These are phyloP conservation scores for Erythrolamprus reginae DNA, from an alignment of 2,113 vertebrate genomes.

Conservation along the genomic window DNA sequence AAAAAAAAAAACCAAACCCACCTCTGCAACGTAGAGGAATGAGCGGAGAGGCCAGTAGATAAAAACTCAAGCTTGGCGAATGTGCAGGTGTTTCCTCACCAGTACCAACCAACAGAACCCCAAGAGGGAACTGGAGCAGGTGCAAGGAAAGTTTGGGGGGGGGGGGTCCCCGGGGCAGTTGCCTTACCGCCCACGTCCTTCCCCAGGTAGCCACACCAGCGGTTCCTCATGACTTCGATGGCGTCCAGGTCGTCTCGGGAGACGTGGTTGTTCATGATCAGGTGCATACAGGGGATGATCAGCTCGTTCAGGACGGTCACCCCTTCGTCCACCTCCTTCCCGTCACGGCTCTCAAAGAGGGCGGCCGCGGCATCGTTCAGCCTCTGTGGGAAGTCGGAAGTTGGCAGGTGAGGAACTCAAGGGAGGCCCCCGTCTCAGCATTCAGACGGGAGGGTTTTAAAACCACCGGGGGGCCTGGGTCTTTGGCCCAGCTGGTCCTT, in stretches of 20 bases:
- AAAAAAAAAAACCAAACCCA: too few species aligned
- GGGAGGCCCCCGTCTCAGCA: too few species aligned
- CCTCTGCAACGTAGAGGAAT: neutral
- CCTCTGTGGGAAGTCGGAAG: constrained; percentile 63
- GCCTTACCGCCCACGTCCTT: constrained; percentile 87
- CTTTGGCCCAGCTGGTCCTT: neutral
- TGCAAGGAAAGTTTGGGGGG: neutral
- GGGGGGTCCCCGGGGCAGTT: fast-evolving
- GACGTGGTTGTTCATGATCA: constrained; percentile 77
- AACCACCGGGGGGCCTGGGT: neutral
- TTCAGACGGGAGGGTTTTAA: neutral
- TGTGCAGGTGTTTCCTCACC: too few species aligned
- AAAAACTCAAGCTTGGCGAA: neutral
- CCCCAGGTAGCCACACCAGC: constrained; percentile 91
- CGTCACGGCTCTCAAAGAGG: constrained; percentile 81
- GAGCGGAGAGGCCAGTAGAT: neutral
- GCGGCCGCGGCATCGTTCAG: constrained; percentile 82
- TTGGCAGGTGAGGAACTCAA: fast-evolving
- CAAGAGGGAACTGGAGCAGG: neutral
- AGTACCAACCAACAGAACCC: neutral
- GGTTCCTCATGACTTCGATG: constrained; percentile 85
- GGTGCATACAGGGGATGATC: constrained; percentile 93
- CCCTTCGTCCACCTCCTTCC: constrained; percentile 77
- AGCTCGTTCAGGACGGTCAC: constrained; percentile 83
- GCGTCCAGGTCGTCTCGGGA: constrained; percentile 84